Evolutionary conservation across 2,113 vertebrate genomes (phyloP).

Genomic region (Sprattus sprattus): DNA sequence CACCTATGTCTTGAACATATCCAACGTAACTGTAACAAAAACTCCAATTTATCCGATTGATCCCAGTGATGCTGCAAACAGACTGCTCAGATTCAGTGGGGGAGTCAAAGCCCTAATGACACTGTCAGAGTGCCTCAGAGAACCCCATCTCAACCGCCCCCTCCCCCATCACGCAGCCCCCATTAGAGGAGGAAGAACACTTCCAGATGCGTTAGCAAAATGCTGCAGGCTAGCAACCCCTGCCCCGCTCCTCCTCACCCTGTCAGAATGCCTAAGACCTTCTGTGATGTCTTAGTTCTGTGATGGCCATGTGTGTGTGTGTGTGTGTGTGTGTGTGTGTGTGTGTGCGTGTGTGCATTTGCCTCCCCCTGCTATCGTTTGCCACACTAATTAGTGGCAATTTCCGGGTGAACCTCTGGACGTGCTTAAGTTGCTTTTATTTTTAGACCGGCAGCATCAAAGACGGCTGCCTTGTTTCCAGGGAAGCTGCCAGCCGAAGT

Average conservation of each 20-base stretch:
- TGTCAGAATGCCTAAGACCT: neutral
- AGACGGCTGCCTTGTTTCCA: neutral
- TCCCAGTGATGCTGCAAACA: no score
- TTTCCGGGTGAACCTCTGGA: conserved; percentile 9
- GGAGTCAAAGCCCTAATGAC: no score
- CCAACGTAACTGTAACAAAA: no score
- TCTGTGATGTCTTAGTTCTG: neutral
- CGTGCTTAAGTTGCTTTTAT: neutral
- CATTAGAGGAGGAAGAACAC: neutral
- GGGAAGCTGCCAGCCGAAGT: neutral
- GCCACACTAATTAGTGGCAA: conserved; percentile 10
- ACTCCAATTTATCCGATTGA: no score
- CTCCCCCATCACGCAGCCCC: no score
- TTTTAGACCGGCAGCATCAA: conserved; percentile 3
- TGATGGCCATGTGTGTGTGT: neutral
- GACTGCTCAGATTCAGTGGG: no score
- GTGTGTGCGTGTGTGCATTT: no score
- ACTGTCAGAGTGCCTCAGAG: no score
- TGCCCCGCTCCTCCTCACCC: neutral
- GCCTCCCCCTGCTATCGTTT: neutral
- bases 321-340: neutral
- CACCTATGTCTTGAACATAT: no score
- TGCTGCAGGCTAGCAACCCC: neutral
- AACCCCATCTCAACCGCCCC: no score
- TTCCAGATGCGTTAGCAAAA: conserved; percentile 4